Base-by-base conservation (phyloP, 2,113 vertebrate species). In the Rhineura floridana region DNA sequence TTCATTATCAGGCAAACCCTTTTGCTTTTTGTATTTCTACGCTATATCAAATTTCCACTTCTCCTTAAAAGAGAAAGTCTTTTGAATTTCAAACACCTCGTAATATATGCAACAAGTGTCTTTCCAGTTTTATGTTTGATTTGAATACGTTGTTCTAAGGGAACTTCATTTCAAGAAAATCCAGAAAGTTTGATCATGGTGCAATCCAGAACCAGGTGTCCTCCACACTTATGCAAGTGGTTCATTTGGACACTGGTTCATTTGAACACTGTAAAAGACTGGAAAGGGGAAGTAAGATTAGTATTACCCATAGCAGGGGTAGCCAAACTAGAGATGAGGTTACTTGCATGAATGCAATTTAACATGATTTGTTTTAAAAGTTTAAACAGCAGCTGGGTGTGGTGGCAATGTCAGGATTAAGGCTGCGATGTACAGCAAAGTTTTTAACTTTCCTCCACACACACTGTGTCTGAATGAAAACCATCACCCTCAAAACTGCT, bases 11-110 rank as follows among this genome's bases (percentile, higher is more conserved):
- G 86, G 93, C 86, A 81, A 77, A 63, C 0, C 73, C 2, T 70
- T 62, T 75, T 77, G 80, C 94, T 92, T 93, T 89, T 90, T 84
- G 75, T 90, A 90, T 2, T 75, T 63, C 19, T 39, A 48, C 80
- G 75, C 89, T 50, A 85, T 48, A 88, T 92, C 78, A 89, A 62
- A 88, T 42, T 90, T 92, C 87, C 91, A 90, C 87, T 95, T 92
- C 70, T 59, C 15, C 52, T 83, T 92, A 88, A 90, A 93, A 65
- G 67, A 48, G 91, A 88, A 85, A 85, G 59, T 83, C 83, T 88
- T 91, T 84, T 83, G 91, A 44, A 63, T 55, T 39, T 80, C 72
- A 55, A 28, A 25, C 25, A 39, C 88, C 85, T 94, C 87, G 59
- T 84, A 69, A 91, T 87, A 89, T 76, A 95, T 3, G 12, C 62